Evolutionary conservation across 2,888 invertebrate species (phyloP).

Genomic region (Phortica okadai): DNA sequence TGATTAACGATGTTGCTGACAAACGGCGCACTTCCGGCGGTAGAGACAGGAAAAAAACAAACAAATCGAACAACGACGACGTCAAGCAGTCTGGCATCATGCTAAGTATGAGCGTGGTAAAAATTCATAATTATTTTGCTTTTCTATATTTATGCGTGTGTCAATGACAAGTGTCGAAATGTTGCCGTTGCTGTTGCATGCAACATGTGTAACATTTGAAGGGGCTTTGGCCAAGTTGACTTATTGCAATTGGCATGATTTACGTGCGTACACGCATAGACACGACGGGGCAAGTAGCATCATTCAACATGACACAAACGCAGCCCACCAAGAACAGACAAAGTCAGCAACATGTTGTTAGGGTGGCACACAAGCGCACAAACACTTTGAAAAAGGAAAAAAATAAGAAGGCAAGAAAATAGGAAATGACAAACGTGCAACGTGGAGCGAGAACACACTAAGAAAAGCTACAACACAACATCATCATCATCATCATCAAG

Average conservation of each 20-base stretch:
- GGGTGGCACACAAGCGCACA: background rate
- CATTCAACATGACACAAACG: background rate
- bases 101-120: background rate
- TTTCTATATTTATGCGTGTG: background rate
- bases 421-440: slow-evolving; percentile 20
- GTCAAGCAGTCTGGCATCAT: slow-evolving; percentile 57
- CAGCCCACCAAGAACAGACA: background rate
- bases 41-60: too few relatives aligned
- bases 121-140: background rate
- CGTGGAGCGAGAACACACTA: background rate
- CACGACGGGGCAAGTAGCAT: background rate
- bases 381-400: background rate
- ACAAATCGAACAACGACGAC: slow-evolving; percentile 33
- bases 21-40: slow-evolving; percentile 60
- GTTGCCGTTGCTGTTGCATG: slow-evolving; percentile 3
- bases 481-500: background rate
- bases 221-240: slow-evolving; percentile 27
- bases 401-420: background rate
- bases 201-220: background rate
- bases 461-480: background rate
- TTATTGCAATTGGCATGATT: slow-evolving; percentile 69
- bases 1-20: slow-evolving; percentile 62
- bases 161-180: slow-evolving; percentile 24
- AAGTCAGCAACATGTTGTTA: slow-evolving; percentile 17
- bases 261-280: slow-evolving; percentile 49